Base-by-base conservation (phyloP, 2,888 invertebrate genomes). In the Kuschelorhynchus macadamiae region DNA sequence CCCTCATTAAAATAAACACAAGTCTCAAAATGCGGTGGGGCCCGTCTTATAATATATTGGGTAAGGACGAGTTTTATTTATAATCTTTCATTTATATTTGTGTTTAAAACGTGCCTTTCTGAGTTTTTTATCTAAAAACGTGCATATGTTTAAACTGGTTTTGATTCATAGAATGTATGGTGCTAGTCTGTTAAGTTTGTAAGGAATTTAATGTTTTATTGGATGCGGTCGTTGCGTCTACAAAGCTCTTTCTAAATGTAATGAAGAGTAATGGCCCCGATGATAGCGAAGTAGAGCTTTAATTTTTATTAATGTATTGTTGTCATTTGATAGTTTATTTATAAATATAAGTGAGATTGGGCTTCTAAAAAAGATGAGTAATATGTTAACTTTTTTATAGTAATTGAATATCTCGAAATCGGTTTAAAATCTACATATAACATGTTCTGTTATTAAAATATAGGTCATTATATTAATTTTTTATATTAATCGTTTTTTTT, bases 1-100 rank as follows among this genome's bases (percentile, higher is more conserved):
- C 79, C 72, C 74, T 78, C 77, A 78, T 78, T 79, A 79, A 79
- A 79, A 78, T 77, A 79, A 79, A 78, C 79, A 78, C 71, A 70
- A 63, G 71, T 71, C 69, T 75, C 71, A 71, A 72, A 71, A 73
- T 76, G 76, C 67, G 74, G 74, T 76, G 75, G 76, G 75, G 62
- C 53, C 76, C 77, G 74, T 71, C 72, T 71, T 71, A 75, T 74
- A 75, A 76, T 73, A 75, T 70, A 67, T 79, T 79, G 77, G 75
- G 77, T 74, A 73, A 77, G 76, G 76, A 73, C 72, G 73, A 44
- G 62, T 62, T 70, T 67, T 66, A 70, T 67, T 70, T 67, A 67
- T 70, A 67, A 70, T 70, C 70, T 70, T 65, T 66, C 70, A 70
- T 70, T 70, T 70, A 66, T 70, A 66, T 70, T 70, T 66, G 61